Evolutionary conservation across 1,140 invertebrate species (phyloP), one percentile per base, ranked within the genome.

Genomic region (Prorops nasuta): DNA sequence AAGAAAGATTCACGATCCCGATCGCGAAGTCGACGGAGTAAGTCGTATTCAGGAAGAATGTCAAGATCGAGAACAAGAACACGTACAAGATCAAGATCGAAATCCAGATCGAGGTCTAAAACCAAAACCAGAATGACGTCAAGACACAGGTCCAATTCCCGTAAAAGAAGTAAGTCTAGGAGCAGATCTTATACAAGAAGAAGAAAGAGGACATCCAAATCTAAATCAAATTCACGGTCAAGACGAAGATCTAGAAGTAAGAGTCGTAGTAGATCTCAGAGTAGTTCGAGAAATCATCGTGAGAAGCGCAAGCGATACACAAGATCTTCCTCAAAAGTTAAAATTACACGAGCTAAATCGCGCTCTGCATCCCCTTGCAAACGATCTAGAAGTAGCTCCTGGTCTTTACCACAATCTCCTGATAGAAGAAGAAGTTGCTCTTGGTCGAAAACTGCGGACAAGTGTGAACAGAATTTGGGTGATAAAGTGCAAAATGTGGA

Each of bases 1-100:
- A 58, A 59, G 31, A 78, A 76, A 54, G 78, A 77, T 2, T 78
- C 74, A 16, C 71, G 69, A 12, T 77, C 73, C 4, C 61, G 74
- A 6, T 77, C 73, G 1, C 58, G 60, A 17, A 73, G 63, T 24
- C 62, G 44, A 12, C 66, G 63, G 10, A 48, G 57, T 14, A 49
- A 54, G 49, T 60, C 58, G 10, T n/a, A n/a, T n/a, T n/a, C n/a
- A n/a, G n/a, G n/a, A n/a, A n/a, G n/a, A n/a, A 55, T 43, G 46
- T 62, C 64, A 1, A 21, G 31, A 1, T 66, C 64, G 2, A 54
- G 19, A 31, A 63, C 51, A 21, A 76, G 61, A 54, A 74, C 66
- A 50, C 66, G 60, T 31, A 54, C 58, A 2, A 50, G 34, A 1
- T 50, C 55, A 0, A 58, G 16, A 1, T 37, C 51, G 0, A 48